Conservation (phyloP, 2,113 vertebrate species). For the Megatriorchis doriae region DNA sequence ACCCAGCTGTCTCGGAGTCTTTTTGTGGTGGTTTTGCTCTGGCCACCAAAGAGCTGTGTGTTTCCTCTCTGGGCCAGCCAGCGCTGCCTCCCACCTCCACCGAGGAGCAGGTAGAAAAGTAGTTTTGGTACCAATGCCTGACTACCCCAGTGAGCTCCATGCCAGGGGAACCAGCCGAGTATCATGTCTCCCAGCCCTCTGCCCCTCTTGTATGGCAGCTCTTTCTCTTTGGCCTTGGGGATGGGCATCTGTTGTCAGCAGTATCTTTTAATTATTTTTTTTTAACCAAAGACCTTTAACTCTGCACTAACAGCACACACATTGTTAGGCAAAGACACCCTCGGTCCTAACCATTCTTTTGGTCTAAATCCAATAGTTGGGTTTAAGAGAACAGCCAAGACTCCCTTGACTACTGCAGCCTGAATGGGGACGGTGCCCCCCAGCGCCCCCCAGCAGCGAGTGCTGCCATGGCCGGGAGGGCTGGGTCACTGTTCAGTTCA, state of each 20-base stretch:
- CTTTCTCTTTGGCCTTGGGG: neutral
- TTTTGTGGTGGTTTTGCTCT: neutral
- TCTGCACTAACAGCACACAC: fast-evolving
- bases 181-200: fast-evolving
- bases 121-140: neutral
- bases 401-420: neutral
- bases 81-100: neutral
- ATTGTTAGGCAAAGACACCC: neutral
- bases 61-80: neutral
- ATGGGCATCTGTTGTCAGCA: neutral
- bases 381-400: neutral
- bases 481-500: neutral
- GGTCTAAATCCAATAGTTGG: neutral
- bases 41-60: too few species aligned
- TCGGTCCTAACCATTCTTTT: fast-evolving
- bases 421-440: neutral
- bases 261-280: neutral
- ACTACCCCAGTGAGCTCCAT: neutral
- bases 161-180: fast-evolving
- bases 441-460: neutral
- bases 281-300: constrained; percentile 29
- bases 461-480: neutral
- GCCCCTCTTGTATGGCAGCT: neutral
- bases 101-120: fast-evolving
- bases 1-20: neutral